Conservation (phyloP, 1,140 invertebrate genomes). For the Drosophila auraria region DNA sequence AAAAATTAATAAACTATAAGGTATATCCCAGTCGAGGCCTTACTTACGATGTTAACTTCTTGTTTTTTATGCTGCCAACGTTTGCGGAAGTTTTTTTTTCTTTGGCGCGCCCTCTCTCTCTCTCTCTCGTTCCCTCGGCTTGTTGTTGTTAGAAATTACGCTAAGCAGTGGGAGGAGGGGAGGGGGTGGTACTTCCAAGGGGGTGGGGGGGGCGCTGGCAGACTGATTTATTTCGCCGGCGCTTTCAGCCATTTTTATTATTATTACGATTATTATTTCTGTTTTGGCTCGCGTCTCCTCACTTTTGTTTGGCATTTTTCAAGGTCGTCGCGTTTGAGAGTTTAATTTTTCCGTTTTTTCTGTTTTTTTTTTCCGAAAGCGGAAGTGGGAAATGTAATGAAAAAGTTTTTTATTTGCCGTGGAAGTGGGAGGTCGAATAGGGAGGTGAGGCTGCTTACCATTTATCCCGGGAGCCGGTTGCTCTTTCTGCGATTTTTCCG, state of each 20-base stretch:
- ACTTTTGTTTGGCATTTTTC: slow-evolving; percentile 56
- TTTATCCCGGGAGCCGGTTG: slow-evolving; percentile 12
- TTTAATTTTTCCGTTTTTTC: slow-evolving; percentile 41
- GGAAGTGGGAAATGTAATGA: slow-evolving; percentile 81
- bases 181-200: slow-evolving; percentile 9
- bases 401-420: slow-evolving; percentile 72
- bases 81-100: slow-evolving; percentile 44
- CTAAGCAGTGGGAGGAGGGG: slow-evolving; percentile 49
- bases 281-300: slow-evolving; percentile 33
- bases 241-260: slow-evolving; percentile 77
- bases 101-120: slow-evolving; percentile 2
- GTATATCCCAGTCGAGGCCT: background rate
- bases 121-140: slow-evolving; percentile 19
- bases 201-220: slow-evolving; percentile 25
- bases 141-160: slow-evolving; percentile 74
- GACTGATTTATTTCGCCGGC: slow-evolving; percentile 78
- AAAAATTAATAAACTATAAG: background rate
- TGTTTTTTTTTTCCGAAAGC: slow-evolving; percentile 55
- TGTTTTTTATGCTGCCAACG: slow-evolving; percentile 21
- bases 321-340: slow-evolving; percentile 69
- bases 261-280: slow-evolving; percentile 82
- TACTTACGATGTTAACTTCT: background rate
- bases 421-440: background rate
- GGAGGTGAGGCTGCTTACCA: slow-evolving; percentile 5
- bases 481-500: slow-evolving; percentile 11